Evolutionary conservation across 2,888 invertebrate species (phyloP).

Genomic region (Charanyca ferruginea): DNA sequence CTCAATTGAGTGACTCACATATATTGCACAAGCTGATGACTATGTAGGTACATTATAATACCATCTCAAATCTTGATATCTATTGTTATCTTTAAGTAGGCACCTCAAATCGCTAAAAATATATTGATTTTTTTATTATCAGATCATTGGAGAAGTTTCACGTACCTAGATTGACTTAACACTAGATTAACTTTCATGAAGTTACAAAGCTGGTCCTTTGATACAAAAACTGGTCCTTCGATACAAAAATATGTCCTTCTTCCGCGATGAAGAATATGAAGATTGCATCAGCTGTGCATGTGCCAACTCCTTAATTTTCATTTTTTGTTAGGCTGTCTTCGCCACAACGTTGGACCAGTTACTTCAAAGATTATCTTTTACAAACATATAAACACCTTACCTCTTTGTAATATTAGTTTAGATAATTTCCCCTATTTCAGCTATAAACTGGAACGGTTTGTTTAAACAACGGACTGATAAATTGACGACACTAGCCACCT

Average conservation of each 20-base stretch:
- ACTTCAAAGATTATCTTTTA: no score
- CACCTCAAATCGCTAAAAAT: background rate
- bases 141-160: background rate
- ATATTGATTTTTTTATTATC: background rate
- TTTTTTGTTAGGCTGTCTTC: no score
- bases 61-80: background rate
- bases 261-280: background rate
- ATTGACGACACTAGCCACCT: slow-evolving; percentile 46
- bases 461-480: slow-evolving; percentile 45
- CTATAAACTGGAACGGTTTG: slow-evolving; percentile 50
- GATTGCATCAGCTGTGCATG: background rate
- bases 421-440: slow-evolving; percentile 25
- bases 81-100: background rate
- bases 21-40: slow-evolving; percentile 9
- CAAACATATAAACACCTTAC: no score
- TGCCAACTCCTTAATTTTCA: no score
- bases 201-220: background rate
- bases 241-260: background rate
- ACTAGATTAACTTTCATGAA: background rate
- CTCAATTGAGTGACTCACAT: slow-evolving; percentile 7
- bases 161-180: no score
- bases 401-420: no score
- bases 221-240: background rate
- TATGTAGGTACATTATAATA: background rate
- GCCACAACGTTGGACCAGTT: no score